Evolutionary conservation across 1,140 invertebrate species (phyloP), one percentile per base, ranked within the genome.

Genomic region (Drosophila ambigua): DNA sequence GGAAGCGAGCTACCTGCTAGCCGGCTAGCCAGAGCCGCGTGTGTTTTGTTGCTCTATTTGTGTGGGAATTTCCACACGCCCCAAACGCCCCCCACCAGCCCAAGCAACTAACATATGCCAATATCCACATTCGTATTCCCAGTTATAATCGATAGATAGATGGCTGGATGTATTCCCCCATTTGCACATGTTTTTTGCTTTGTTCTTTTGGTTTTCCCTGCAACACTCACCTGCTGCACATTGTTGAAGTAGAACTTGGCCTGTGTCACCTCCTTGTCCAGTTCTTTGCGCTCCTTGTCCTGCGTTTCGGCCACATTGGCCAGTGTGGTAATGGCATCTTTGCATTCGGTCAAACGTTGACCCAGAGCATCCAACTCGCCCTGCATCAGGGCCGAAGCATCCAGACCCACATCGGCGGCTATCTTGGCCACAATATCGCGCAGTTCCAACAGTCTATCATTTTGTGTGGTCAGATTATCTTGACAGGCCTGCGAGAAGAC

Each of bases 341-440:
- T 93, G 45, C 96, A 95, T 85, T 96, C 94, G 78, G 96, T 94
- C 41, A 97, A 93, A n/a, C 95, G 93, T 60, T 94, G 93, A 15
- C 95, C 96, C n/a, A 97, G 92, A 0, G 95, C 94, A 72, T 96
- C 95, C 6, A 97, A 94, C 81, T 97, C 96, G n/a, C 94, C 94
- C 41, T 95, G 94, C 45, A 97, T 92, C 0, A 96, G 93, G 9
- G 94, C 93, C 43, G 94, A 93, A 4, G 93, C 93, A 83, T 95
- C 94, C 51, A 96, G 93, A 16, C 96, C 96, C 20, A 96, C 95
- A 80, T 96, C 95, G 4, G 94, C 94, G 0, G 96, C 96, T 39
- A 97, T 96, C 65, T 95, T 94, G 2, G 94, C 94, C 9, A 96
- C 96, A 66, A 97, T 93, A n/a, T 94, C 94, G 13, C 94, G 94